Evolutionary conservation across 2,113 vertebrate genomes (phyloP), one percentile per base, ranked within the genome.

Genomic region (Lagopus leucura): DNA sequence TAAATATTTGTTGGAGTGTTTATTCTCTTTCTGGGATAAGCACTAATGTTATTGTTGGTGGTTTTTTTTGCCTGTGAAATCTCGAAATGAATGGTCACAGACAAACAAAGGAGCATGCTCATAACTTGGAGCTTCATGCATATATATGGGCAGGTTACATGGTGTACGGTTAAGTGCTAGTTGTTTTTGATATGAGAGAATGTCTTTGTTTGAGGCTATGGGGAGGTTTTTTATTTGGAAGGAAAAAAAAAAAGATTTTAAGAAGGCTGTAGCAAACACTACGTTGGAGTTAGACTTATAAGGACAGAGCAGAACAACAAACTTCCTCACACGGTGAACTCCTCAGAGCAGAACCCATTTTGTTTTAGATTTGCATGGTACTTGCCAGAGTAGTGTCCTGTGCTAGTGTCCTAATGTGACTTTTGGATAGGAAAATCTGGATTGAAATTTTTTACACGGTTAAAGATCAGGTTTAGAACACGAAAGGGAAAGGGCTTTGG

Each of bases 221-320:
- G n/a, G 22, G 50, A 54, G 13, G 3, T 10, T 73, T 86, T 90
- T 78, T 71, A 10, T 88, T 90, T 66, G 18, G 10, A 21, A 47
- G 11, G 11, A 64, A 63, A 63, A 24, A 64, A 27, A 92, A 64
- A 66, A 65, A 8, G 11, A 7, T 80, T 92, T 88, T 40, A 72
- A 74, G 61, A 78, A 89, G 50, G 24, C 50, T 82, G 7, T 63
- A 58, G 74, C 79, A 77, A 57, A 50, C 55, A 45, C 61, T 48
- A 28, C 36, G 65, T 36, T 76, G 50, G 58, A 82, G 43, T 81
- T 89, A 78, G 78, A 89, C 83, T 61, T 92, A 81, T 69, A 96
- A 95, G 84, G 92, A 76, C 78, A 57, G 78, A 82, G 13, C 2
- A 78, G 57, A 88, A 61, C 10, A 88, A 61, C 10, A 48, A 63